Evolutionary conservation across 2,888 invertebrate species (phyloP).

Genomic region (Lasioglossum zephyrum): DNA sequence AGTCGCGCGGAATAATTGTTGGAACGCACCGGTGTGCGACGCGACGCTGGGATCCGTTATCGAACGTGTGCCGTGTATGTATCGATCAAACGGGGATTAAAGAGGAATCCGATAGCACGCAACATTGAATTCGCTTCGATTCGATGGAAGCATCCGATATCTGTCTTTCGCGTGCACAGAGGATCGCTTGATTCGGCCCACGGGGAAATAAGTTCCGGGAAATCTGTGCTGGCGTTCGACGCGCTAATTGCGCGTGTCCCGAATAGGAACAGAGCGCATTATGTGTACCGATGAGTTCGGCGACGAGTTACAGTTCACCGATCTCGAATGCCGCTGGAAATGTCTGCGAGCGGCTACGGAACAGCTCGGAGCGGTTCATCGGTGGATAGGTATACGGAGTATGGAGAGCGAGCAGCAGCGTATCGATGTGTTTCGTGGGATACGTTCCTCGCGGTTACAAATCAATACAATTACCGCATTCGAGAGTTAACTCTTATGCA

Average conservation of each 20-base stretch:
- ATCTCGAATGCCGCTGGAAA: slow-evolving; percentile 43
- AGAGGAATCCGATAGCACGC: background rate
- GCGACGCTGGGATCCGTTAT: background rate
- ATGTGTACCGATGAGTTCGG: slow-evolving; percentile 12
- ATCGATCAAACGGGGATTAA: background rate
- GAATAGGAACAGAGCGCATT: slow-evolving; percentile 6
- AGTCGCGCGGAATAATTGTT: slow-evolving; percentile 1
- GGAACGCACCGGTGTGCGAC: background rate
- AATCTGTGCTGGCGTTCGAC: background rate
- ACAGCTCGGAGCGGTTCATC: background rate
- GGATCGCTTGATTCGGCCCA: background rate
- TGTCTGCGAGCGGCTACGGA: slow-evolving; percentile 9
- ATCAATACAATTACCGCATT: slow-evolving; percentile 63
- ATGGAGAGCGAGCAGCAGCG: background rate
- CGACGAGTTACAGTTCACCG: slow-evolving; percentile 38
- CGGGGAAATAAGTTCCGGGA: slow-evolving; percentile 4
- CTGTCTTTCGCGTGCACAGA: background rate
- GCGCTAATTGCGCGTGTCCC: slow-evolving; percentile 17
- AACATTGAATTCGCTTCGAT: slow-evolving; percentile 7
- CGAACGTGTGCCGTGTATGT: background rate
- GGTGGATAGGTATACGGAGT: background rate
- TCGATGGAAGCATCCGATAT: background rate
- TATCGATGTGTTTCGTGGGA: slow-evolving; percentile 12
- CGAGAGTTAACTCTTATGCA: slow-evolving; percentile 58
- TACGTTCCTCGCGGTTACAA: slow-evolving; percentile 44